Conservation (phyloP, 2,888 invertebrate species). For the Cinara cedri region DNA sequence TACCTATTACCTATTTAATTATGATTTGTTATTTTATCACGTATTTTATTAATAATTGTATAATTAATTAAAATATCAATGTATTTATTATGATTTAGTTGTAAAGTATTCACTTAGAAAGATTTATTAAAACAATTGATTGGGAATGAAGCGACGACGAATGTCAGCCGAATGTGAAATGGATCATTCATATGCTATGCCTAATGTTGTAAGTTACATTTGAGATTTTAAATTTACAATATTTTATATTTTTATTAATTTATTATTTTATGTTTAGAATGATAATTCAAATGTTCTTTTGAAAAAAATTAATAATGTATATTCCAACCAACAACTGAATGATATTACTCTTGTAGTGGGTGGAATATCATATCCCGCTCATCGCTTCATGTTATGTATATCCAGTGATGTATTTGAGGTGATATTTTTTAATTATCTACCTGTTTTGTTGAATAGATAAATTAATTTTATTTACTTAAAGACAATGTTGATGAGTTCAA, state of each 20-base stretch:
- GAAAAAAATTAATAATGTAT: conserved; percentile 80
- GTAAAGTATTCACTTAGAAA: neutral
- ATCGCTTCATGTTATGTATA: conserved; percentile 88
- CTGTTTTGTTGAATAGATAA: neutral
- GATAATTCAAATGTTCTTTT: conserved; percentile 84
- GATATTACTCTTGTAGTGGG: conserved; percentile 87
- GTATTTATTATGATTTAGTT: neutral
- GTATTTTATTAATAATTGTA: neutral
- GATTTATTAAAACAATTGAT: neutral
- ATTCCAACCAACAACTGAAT: conserved; percentile 85
- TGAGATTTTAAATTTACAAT: neutral
- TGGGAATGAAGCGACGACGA: conserved; percentile 53
- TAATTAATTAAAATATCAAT: neutral
- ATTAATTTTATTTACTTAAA: conserved; percentile 62
- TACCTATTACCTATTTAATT: neutral
- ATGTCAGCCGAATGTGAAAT: conserved; percentile 46
- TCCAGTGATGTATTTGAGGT: conserved; percentile 96
- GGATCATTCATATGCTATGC: conserved; percentile 53
- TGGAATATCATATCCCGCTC: conserved; percentile 81
- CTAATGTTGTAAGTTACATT: conserved; percentile 36
- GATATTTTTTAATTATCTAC: conserved; percentile 57
- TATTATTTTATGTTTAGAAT: conserved; percentile 68
- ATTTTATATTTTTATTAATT: neutral
- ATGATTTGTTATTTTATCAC: no score
- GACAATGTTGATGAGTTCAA: conserved; percentile 94